A percentile compares a stretch with the other conserved stretches of the same genome.
Evolutionary conservation across 2,888 invertebrate genomes (phyloP).

Genomic region (Perithous albicinctus): DNA sequence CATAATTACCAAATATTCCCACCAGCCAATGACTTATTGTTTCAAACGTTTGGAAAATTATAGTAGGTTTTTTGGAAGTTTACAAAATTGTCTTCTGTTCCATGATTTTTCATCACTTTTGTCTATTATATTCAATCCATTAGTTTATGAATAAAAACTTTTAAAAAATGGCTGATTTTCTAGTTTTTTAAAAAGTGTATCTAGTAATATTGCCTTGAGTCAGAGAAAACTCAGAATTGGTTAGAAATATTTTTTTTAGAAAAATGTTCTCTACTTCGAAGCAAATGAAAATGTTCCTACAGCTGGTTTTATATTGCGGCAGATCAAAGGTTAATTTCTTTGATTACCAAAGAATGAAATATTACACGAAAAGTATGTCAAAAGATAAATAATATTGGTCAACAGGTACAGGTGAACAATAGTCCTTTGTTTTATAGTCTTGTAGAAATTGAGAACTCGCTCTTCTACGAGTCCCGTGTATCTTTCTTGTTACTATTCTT

Average conservation of each 20-base stretch:
- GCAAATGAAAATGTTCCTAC: neutral
- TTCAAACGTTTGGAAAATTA: too few species aligned
- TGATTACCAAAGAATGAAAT: neutral
- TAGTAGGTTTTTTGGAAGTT: too few species aligned
- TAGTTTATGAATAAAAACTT: too few species aligned
- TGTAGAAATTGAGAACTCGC: constrained; percentile 77
- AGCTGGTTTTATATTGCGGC: neutral
- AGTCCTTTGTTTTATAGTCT: constrained; percentile 69
- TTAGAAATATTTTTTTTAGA: too few species aligned
- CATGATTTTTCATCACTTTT: too few species aligned
- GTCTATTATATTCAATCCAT: too few species aligned
- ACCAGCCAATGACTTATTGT: too few species aligned
- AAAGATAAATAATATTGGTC: constrained; percentile 67
- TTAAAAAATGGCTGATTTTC: neutral
- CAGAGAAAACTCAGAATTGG: neutral
- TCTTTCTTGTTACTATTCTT: constrained; percentile 14
- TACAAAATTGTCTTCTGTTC: too few species aligned
- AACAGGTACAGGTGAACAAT: constrained; percentile 54
- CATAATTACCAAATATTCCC: too few species aligned
- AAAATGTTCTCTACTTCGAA: neutral
- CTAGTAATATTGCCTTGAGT: neutral
- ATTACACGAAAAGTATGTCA: constrained; percentile 36
- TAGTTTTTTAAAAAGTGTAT: neutral
- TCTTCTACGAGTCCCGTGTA: constrained; percentile 79
- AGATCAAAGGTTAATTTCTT: neutral